A percentile compares a stretch with the other conserved stretches of the same genome.
Evolutionary conservation across 2,113 vertebrate species (phyloP).

Genomic region (Anser brachyrhynchus): DNA sequence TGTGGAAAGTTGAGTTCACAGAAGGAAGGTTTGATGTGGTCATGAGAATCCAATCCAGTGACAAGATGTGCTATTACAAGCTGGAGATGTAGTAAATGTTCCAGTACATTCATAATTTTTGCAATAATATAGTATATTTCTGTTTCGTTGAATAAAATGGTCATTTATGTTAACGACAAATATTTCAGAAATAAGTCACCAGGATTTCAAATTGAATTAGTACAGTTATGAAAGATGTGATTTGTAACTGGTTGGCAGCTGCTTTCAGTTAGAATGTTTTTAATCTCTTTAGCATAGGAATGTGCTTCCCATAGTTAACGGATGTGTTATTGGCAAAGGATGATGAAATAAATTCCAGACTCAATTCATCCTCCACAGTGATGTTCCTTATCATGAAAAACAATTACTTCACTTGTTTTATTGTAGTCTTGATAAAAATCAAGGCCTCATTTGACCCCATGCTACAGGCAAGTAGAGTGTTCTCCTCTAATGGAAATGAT

Average conservation of each 20-base stretch:
- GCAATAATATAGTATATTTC: not conserved
- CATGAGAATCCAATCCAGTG: rapidly evolving
- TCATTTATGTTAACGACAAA: constrained; percentile 11
- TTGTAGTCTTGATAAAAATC: constrained; percentile 19
- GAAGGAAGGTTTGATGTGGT: not conserved
- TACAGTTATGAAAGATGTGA: not conserved
- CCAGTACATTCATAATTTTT: not conserved
- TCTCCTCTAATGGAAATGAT: not conserved
- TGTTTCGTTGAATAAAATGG: not conserved
- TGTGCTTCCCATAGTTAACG: not conserved
- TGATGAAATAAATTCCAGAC: constrained; percentile 40
- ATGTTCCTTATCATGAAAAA: constrained; percentile 35
- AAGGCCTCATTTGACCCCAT: constrained; percentile 14
- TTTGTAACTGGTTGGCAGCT: constrained; percentile 19
- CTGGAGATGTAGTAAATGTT: not conserved
- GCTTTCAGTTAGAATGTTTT: constrained; percentile 44
- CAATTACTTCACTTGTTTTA: constrained; percentile 20
- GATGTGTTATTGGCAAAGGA: constrained; percentile 27
- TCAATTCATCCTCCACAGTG: not conserved
- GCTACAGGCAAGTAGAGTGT: not conserved
- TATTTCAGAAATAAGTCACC: not conserved
- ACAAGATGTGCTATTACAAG: not conserved
- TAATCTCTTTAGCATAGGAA: constrained; percentile 32
- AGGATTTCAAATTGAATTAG: constrained; percentile 14
- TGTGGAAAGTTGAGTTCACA: not conserved